These are phyloP conservation scores for Danio choprae DNA, from an alignment of 2,797 vertebrate genomes.

Conservation along the genomic window DNA sequence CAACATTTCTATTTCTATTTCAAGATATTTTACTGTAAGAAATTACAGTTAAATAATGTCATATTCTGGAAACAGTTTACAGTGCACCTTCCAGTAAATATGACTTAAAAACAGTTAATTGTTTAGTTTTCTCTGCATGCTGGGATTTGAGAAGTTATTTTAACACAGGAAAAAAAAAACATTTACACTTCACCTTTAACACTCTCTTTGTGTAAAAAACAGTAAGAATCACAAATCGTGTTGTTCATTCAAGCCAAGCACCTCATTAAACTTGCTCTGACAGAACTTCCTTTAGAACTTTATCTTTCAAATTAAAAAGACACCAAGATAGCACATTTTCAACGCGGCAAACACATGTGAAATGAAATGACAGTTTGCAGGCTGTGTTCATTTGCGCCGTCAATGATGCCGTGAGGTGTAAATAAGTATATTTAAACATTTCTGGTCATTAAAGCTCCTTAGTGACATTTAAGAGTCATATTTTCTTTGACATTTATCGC, in stretches of 20 bases:
- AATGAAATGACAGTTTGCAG: not conserved
- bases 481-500: not conserved
- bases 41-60: not conserved
- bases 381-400: not conserved
- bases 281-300: not conserved
- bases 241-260: not conserved
- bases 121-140: not conserved
- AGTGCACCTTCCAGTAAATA: not conserved
- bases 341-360: not conserved
- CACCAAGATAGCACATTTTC: conserved; percentile 13
- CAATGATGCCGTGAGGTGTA: not conserved
- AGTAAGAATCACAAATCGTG: not conserved
- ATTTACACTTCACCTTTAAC: not conserved
- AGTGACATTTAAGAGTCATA: not conserved
- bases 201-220: not conserved
- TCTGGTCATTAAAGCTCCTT: conserved; percentile 15
- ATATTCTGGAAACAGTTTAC: not conserved
- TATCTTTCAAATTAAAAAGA: conserved; percentile 11
- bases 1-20: not conserved
- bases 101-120: not conserved
- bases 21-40: not conserved
- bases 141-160: not conserved
- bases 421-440: not conserved
- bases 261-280: not conserved
- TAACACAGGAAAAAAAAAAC: not conserved